phyloP scores from a whole-genome alignment of 2,113 vertebrate genomes.

The Muscicapa adusta region DNA sequence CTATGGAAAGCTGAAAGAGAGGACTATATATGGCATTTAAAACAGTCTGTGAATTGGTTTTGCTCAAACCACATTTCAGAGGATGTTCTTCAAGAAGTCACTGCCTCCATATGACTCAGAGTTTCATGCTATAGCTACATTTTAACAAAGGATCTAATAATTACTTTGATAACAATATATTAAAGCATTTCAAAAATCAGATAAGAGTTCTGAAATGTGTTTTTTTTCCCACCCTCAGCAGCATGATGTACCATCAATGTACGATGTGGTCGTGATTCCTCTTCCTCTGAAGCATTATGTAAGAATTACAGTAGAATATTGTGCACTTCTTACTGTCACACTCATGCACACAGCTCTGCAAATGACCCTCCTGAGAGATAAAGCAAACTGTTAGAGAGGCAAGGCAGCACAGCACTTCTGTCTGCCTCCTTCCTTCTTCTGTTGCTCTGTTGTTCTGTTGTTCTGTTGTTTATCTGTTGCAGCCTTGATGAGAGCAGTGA shows the following conservation, averaged over 20 bases:
- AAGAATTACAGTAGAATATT: background rate
- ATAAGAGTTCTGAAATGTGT: background rate
- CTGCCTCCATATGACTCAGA: background rate
- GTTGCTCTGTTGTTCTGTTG: background rate
- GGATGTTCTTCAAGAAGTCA: background rate
- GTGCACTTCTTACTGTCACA: background rate
- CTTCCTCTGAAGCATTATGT: background rate
- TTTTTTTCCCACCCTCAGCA: background rate
- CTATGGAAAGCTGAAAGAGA: background rate
- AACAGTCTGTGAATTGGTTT: background rate
- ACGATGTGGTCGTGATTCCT: background rate
- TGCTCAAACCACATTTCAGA: background rate
- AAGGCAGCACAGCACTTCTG: background rate
- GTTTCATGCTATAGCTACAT: background rate
- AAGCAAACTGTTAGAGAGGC: background rate
- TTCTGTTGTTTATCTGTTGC: background rate
- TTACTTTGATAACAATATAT: background rate
- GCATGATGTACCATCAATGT: no score
- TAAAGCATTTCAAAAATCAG: background rate
- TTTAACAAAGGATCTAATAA: background rate
- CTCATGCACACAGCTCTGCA: background rate
- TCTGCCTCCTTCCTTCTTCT: background rate
- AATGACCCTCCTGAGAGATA: background rate
- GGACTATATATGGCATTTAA: background rate
- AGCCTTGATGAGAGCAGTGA: background rate